Conservation (phyloP, 2,113 vertebrate genomes). For the Eubucco bourcierii region DNA sequence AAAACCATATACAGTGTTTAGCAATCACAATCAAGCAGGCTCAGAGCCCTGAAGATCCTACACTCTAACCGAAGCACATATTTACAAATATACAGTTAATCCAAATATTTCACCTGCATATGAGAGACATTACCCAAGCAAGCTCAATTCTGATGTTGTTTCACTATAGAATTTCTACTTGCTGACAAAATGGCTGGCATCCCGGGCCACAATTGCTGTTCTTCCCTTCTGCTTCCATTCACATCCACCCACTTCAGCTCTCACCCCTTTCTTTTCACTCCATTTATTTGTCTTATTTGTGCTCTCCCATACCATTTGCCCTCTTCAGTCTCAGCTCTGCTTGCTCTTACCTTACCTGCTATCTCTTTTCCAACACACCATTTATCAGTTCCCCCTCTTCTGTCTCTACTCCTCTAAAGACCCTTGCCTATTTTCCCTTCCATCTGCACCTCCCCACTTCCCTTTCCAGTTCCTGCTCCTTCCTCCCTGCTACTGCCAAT, state of each 20-base stretch:
- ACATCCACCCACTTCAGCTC: not conserved
- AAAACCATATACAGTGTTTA: not conserved
- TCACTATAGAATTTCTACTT: not conserved
- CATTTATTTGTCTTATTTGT: not conserved
- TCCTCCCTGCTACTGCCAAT: not conserved
- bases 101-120: not conserved
- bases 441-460: accelerated
- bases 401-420: not conserved
- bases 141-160: not conserved
- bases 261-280: not conserved
- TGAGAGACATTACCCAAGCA: not conserved
- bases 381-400: not conserved
- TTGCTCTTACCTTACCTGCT: not conserved
- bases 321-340: not conserved
- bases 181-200: not conserved
- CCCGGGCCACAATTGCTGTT: not conserved
- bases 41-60: not conserved
- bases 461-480: not conserved
- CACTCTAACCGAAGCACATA: not conserved
- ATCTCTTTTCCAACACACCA: not conserved
- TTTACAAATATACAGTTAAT: conserved; percentile 14
- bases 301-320: not conserved
- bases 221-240: not conserved
- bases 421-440: not conserved
- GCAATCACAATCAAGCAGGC: not conserved